These are phyloP conservation scores for Deilephila porcellus DNA, from an alignment of 2,888 invertebrate species.

Conservation along the genomic window DNA sequence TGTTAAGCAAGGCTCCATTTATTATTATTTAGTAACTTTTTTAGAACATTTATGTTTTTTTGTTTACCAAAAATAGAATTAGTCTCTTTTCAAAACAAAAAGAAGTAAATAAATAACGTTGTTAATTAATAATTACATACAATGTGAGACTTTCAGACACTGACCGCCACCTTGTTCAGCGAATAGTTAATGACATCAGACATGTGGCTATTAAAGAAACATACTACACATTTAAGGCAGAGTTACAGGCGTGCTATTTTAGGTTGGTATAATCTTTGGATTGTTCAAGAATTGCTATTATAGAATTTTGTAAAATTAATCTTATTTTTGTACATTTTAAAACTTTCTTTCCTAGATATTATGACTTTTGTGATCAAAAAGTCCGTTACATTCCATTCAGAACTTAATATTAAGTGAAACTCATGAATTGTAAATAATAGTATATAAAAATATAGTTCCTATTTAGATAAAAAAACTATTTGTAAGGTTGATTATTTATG, in stretches of 20 bases:
- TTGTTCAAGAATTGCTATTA: not conserved
- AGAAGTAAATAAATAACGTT: too few relatives aligned
- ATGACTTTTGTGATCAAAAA: not conserved
- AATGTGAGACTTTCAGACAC: too few relatives aligned
- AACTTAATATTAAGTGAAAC: slow-evolving; percentile 21
- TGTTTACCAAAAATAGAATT: too few relatives aligned
- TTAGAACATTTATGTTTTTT: too few relatives aligned
- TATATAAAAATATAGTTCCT: slow-evolving; percentile 59
- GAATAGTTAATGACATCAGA: not conserved
- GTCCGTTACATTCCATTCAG: slow-evolving; percentile 5
- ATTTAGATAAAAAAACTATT: slow-evolving; percentile 48
- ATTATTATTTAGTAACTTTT: too few relatives aligned
- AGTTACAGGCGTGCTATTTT: not conserved
- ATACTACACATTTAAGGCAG: not conserved
- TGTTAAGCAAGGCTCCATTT: too few relatives aligned
- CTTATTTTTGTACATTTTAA: not conserved
- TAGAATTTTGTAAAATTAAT: not conserved
- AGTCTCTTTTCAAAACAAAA: too few relatives aligned
- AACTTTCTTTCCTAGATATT: not conserved
- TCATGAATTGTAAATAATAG: slow-evolving; percentile 48
- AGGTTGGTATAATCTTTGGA: not conserved
- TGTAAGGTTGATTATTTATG: slow-evolving; percentile 73
- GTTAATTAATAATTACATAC: too few relatives aligned
- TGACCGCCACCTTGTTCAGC: too few relatives aligned
- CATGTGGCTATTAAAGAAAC: not conserved